Conservation (phyloP, 2,888 invertebrate species). For the Oxystoma pomonae region DNA sequence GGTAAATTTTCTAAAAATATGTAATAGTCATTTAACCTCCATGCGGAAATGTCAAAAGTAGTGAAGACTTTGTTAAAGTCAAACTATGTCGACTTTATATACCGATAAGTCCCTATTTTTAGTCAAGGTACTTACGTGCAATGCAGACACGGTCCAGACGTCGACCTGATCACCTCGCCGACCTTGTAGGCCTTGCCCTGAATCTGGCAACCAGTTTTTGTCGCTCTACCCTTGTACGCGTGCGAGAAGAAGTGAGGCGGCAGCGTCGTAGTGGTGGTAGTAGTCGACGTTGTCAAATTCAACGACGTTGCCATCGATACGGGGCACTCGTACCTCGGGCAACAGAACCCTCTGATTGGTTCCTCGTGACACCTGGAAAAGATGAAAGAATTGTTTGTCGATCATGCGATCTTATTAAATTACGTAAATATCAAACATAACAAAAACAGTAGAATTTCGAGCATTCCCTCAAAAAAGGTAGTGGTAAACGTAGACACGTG, state of each 20-base stretch:
- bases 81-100: too few species aligned
- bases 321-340: conserved; percentile 90
- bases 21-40: too few species aligned
- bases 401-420: too few species aligned
- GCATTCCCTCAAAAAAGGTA: too few species aligned
- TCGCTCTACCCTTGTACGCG: conserved; percentile 71
- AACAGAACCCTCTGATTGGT: conserved; percentile 90
- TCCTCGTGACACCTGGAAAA: conserved; percentile 77
- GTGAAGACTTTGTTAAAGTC: too few species aligned
- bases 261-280: conserved; percentile 79
- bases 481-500: too few species aligned
- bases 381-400: background rate
- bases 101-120: too few species aligned
- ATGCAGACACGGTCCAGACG: conserved; percentile 89
- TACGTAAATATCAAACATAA: too few species aligned
- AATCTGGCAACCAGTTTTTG: conserved; percentile 79
- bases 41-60: too few species aligned
- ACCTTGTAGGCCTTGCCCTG: conserved; percentile 80
- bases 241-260: conserved; percentile 81
- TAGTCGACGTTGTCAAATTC: conserved; percentile 82
- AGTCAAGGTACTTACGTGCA: conserved; percentile 95
- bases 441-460: too few species aligned
- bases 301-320: conserved; percentile 81
- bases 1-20: too few species aligned
- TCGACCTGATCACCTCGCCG: conserved; percentile 78